Percentiles rank a stretch among this genome's conserved stretches.
Evolutionary conservation across 2,797 vertebrate species (phyloP).

Genomic region (Calcarius lapponicus): DNA sequence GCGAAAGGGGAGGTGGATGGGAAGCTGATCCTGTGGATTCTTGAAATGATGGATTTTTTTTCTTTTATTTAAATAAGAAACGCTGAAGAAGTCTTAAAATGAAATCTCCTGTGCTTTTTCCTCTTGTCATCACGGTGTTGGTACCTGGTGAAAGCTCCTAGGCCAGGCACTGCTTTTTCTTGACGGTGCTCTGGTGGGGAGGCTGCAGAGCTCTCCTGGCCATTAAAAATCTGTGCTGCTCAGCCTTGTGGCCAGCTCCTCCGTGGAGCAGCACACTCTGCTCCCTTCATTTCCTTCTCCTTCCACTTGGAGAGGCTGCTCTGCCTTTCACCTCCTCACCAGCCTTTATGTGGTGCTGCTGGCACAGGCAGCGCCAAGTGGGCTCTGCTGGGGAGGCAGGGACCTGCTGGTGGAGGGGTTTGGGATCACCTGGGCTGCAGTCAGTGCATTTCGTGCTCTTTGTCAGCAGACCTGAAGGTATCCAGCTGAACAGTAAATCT

Average conservation of each 20-base stretch:
- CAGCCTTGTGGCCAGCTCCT: neutral
- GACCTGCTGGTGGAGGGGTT: neutral
- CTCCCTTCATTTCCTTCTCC: slow-evolving; percentile 45
- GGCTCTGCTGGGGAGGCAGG: neutral
- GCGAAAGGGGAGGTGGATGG: neutral
- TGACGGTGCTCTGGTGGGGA: neutral
- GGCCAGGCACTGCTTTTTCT: neutral
- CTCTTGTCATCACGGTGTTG: neutral
- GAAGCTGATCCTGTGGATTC: neutral
- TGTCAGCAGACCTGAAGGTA: neutral
- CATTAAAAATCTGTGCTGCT: slow-evolving; percentile 20
- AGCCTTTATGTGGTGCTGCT: slow-evolving; percentile 61
- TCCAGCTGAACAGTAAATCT: neutral
- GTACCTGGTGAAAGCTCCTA: neutral
- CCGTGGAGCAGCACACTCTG: neutral
- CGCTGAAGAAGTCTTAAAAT: neutral
- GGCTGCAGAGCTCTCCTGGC: neutral
- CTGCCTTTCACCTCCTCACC: slow-evolving; percentile 45
- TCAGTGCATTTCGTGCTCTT: neutral
- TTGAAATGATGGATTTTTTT: neutral
- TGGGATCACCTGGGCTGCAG: neutral
- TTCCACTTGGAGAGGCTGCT: slow-evolving; percentile 40
- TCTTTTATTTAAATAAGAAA: neutral
- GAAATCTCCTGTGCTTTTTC: neutral
- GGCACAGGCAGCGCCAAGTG: slow-evolving; percentile 29